A percentile compares a stretch with the other conserved stretches of the same genome.
Evolutionary conservation across 2,888 invertebrate species (phyloP).

Genomic region (Chloroclysta siterata): DNA sequence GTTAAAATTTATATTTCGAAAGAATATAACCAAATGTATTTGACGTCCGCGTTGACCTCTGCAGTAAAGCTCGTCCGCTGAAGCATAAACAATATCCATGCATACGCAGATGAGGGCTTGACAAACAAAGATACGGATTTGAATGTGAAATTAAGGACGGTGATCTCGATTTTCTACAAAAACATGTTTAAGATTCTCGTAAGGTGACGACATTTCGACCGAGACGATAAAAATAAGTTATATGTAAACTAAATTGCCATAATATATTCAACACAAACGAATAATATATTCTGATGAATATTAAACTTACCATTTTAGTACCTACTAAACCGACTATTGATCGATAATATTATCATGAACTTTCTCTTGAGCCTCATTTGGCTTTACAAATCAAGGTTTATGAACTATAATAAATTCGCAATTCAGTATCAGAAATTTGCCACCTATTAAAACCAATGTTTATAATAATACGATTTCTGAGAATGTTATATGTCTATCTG

Average conservation of each 20-base stretch:
- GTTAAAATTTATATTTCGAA: slow-evolving; percentile 79
- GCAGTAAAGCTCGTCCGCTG: slow-evolving; percentile 58
- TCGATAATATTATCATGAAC: not conserved
- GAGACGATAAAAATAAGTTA: slow-evolving; percentile 13
- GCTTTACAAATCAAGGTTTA: slow-evolving; percentile 8
- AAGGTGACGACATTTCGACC: slow-evolving; percentile 45
- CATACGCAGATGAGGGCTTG: slow-evolving; percentile 74
- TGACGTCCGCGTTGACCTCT: slow-evolving; percentile 75
- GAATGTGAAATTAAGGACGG: slow-evolving; percentile 73
- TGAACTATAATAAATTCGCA: not conserved
- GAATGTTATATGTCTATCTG: slow-evolving; percentile 18
- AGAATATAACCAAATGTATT: slow-evolving; percentile 77
- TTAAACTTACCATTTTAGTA: slow-evolving; percentile 17
- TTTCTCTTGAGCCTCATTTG: slow-evolving; percentile 18
- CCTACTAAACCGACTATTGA: slow-evolving; percentile 3
- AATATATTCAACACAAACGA: slow-evolving; percentile 11
- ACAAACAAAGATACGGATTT: slow-evolving; percentile 77
- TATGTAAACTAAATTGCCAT: slow-evolving; percentile 12
- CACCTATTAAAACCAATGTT: not conserved
- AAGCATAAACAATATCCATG: slow-evolving; percentile 66
- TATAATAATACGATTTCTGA: slow-evolving; percentile 3
- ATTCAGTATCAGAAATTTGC: slow-evolving; percentile 2
- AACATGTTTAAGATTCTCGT: slow-evolving; percentile 58
- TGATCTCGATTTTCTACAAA: slow-evolving; percentile 71
- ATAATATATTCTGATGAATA: slow-evolving; percentile 14